These are phyloP conservation scores for Augochlorella aurata DNA, from an alignment of 2,888 invertebrate species.

Conservation along the genomic window DNA sequence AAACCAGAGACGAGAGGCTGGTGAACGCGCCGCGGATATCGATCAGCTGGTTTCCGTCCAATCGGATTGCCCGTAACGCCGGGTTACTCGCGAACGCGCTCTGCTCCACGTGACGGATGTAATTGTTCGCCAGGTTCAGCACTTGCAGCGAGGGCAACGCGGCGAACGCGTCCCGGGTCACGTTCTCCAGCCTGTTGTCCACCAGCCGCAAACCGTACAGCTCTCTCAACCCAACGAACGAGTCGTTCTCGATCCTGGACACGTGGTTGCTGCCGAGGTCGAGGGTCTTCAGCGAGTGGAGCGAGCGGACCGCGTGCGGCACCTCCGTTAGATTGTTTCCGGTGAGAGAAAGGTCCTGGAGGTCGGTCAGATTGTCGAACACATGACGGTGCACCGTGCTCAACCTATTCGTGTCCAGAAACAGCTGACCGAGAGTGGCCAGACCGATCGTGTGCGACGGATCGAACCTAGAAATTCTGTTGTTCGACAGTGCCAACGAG, in stretches of 20 bases:
- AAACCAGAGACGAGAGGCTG: conserved; percentile 88
- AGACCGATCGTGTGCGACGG: conserved; percentile 88
- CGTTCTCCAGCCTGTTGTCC: conserved; percentile 90
- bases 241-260: conserved; percentile 87
- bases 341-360: conserved; percentile 90
- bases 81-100: conserved; percentile 90
- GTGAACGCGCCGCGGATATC: conserved; percentile 91
- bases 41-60: conserved; percentile 90
- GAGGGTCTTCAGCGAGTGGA: conserved; percentile 88
- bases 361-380: conserved; percentile 90
- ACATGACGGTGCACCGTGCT: conserved; percentile 87
- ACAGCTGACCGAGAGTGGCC: conserved; percentile 88
- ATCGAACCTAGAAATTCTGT: conserved; percentile 87
- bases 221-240: conserved; percentile 89
- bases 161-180: conserved; percentile 89
- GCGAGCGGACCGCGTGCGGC: conserved; percentile 87
- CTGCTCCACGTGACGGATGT: conserved; percentile 89
- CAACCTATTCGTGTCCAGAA: conserved; percentile 89
- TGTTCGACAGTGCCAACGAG: conserved; percentile 88
- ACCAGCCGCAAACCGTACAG: conserved; percentile 90
- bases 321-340: conserved; percentile 88
- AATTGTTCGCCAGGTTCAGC: conserved; percentile 91
- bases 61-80: conserved; percentile 88
- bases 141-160: conserved; percentile 89
- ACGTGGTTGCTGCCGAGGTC: conserved; percentile 93